phyloP scores from a whole-genome alignment of 2,797 vertebrate genomes.

The Coccyzus lansbergi region DNA sequence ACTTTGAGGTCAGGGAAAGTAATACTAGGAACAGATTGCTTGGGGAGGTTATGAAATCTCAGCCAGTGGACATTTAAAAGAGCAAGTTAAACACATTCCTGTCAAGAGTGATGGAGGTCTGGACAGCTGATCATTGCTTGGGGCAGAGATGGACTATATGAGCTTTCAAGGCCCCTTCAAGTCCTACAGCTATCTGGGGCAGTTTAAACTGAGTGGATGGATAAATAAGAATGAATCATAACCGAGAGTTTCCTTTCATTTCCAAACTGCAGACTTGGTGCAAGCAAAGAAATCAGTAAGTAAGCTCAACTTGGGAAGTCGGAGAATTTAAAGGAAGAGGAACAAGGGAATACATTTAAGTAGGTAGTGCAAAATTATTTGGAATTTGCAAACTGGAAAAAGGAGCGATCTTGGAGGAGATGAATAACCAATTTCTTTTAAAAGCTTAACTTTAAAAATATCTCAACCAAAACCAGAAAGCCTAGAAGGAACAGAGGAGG shows the following conservation, averaged over 20 bases:
- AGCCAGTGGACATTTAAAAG: background rate
- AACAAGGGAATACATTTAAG: background rate
- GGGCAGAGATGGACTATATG: background rate
- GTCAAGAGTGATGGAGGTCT: conserved; percentile 46
- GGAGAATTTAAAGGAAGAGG: background rate
- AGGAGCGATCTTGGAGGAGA: background rate
- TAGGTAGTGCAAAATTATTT: background rate
- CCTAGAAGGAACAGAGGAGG: conserved; percentile 40
- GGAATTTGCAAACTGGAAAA: background rate
- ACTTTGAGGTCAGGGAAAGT: conserved; percentile 9
- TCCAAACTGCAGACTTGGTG: background rate
- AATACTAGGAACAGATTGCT: conserved; percentile 23
- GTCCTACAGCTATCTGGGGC: background rate
- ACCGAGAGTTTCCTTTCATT: conserved; percentile 7
- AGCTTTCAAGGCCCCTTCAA: background rate
- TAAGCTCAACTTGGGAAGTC: background rate
- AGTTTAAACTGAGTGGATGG: background rate
- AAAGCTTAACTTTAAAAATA: background rate
- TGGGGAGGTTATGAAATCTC: conserved; percentile 11
- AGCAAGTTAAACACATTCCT: conserved; percentile 29
- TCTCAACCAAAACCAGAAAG: background rate
- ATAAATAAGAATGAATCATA: conserved; percentile 28
- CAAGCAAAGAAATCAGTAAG: background rate
- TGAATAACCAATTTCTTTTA: background rate
- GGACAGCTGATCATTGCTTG: background rate